Evolutionary conservation across 2,113 vertebrate species (phyloP).

Genomic region (Ranitomeya variabilis): DNA sequence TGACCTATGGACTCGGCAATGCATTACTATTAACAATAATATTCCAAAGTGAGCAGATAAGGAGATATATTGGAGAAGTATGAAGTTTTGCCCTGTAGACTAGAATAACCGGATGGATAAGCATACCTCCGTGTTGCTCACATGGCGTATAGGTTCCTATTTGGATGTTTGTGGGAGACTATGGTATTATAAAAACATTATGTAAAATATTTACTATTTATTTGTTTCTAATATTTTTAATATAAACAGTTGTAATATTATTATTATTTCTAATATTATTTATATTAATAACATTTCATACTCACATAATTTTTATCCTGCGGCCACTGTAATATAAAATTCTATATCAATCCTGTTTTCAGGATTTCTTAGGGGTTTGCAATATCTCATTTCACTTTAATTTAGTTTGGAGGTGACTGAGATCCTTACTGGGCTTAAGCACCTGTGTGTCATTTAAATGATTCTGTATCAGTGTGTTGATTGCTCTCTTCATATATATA

Average conservation of each 20-base stretch:
- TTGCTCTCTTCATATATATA: conserved; percentile 17
- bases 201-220: no score
- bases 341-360: not conserved
- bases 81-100: no score
- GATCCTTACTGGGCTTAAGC: not conserved
- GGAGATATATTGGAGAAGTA: no score
- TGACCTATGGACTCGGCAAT: no score
- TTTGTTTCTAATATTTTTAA: no score
- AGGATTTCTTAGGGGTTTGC: not conserved
- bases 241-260: no score
- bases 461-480: conserved; percentile 3
- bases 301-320: not conserved
- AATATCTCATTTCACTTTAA: not conserved
- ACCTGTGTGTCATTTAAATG: not conserved
- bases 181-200: not conserved
- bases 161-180: not conserved
- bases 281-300: not conserved
- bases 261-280: no score
- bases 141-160: not conserved
- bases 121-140: not conserved
- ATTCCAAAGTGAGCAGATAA: no score
- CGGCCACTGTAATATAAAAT: not conserved
- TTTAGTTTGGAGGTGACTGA: conserved; percentile 7
- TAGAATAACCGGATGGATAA: not conserved
- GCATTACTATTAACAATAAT: no score